Percentiles rank a stretch among this genome's conserved stretches.
Conservation (phyloP, 2,888 invertebrate species). For the Cyclophora albipunctata region DNA sequence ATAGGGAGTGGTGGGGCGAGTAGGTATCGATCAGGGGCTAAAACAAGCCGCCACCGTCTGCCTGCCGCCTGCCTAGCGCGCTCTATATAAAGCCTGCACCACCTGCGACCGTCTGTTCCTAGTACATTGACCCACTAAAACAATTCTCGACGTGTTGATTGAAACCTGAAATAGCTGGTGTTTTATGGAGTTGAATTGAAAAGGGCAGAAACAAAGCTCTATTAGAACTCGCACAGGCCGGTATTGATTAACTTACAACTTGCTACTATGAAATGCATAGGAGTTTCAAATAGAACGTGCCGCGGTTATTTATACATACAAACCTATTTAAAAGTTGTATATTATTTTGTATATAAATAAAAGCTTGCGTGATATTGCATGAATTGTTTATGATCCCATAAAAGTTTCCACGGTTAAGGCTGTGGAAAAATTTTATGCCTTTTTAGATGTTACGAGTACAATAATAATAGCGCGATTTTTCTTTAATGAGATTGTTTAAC, state of each 20-base stretch:
- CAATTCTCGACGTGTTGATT: slow-evolving; percentile 49
- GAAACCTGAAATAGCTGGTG: slow-evolving; percentile 44
- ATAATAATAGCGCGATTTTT: not conserved
- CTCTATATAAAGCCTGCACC: slow-evolving; percentile 43
- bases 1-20: slow-evolving; percentile 56
- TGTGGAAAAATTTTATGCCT: slow-evolving; percentile 16
- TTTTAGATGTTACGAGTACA: slow-evolving; percentile 13
- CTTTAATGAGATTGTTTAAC: not conserved
- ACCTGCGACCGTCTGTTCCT: slow-evolving; percentile 45
- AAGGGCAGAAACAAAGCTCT: slow-evolving; percentile 18
- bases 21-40: slow-evolving; percentile 65
- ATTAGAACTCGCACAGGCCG: slow-evolving; percentile 11
- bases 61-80: slow-evolving; percentile 50
- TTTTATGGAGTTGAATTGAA: slow-evolving; percentile 43
- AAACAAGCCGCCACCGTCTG: slow-evolving; percentile 58
- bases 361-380: slow-evolving; percentile 18
- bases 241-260: slow-evolving; percentile 11
- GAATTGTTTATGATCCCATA: slow-evolving; percentile 21
- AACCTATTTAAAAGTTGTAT: slow-evolving; percentile 10
- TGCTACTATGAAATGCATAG: slow-evolving; percentile 6
- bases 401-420: slow-evolving; percentile 21
- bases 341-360: slow-evolving; percentile 14
- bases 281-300: slow-evolving; percentile 1
- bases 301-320: not conserved
- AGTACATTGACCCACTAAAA: slow-evolving; percentile 62